Evolutionary conservation across 2,113 vertebrate species (phyloP).

Genomic region (Paradoxurus hermaphroditus): DNA sequence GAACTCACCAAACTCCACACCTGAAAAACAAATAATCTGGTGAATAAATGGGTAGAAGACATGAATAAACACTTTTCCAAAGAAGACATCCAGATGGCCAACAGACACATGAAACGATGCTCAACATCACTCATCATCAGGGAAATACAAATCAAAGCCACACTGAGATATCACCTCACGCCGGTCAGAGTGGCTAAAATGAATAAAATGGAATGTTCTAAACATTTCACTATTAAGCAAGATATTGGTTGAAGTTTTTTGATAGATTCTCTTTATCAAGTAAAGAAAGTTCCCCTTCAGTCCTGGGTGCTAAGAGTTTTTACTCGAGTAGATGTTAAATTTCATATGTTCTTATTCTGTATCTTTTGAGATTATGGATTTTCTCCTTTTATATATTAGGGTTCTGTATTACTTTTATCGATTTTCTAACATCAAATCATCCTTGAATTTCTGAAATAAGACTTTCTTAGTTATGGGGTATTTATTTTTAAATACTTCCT

Average conservation of each 20-base stretch:
- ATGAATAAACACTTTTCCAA: no score
- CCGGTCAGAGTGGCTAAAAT: no score
- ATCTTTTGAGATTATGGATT: conserved; percentile 9
- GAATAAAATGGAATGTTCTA: not conserved
- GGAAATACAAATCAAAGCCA: no score
- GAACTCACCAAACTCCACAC: no score
- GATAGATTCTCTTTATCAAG: not conserved
- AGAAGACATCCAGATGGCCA: no score
- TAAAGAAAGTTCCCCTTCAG: not conserved
- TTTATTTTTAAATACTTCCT: conserved; percentile 33
- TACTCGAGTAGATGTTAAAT: not conserved
- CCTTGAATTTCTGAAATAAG: conserved; percentile 28
- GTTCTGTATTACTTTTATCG: not conserved
- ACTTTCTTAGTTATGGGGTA: not conserved
- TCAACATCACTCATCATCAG: no score
- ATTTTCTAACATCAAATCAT: conserved; percentile 48
- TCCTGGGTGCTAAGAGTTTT: not conserved
- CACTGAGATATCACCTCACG: no score
- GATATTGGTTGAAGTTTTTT: not conserved
- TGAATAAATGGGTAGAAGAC: no score
- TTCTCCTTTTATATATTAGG: not conserved
- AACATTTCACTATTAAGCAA: not conserved
- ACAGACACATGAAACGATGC: no score
- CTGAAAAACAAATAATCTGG: no score
- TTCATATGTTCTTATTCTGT: not conserved